Percentiles rank a stretch among this genome's conserved stretches.
Conservation (phyloP, 2,888 invertebrate species). For the Cancer borealis region DNA sequence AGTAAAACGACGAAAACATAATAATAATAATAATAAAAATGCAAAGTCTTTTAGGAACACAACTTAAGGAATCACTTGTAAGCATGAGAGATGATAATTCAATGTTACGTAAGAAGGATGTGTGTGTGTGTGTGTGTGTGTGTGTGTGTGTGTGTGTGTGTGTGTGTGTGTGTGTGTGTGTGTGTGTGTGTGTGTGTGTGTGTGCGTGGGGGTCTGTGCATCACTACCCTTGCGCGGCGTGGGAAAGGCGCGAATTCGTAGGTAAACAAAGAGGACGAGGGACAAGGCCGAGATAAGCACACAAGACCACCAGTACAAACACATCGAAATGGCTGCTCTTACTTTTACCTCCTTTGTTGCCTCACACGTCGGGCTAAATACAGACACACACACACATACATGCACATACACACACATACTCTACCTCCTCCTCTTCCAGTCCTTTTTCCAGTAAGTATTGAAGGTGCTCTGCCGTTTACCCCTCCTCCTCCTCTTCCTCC, state of each 20-base stretch:
- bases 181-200: neutral
- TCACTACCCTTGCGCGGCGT: neutral
- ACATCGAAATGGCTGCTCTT: neutral
- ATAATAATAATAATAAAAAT: neutral
- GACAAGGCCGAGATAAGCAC: neutral
- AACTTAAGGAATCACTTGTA: neutral
- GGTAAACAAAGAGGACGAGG: neutral
- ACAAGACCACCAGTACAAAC: neutral
- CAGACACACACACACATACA: constrained; percentile 29
- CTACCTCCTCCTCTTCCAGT: neutral
- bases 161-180: too few species aligned
- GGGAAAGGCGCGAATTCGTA: neutral
- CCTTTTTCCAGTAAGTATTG: neutral
- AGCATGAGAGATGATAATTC: too few species aligned
- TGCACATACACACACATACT: neutral
- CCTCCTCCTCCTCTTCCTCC: neutral
- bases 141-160: too few species aligned
- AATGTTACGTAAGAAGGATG: too few species aligned
- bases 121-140: too few species aligned
- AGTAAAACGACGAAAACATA: neutral
- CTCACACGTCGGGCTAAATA: neutral
- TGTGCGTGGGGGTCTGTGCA: neutral
- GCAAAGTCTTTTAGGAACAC: neutral
- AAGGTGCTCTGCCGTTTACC: neutral
- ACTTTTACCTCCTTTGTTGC: neutral